Evolutionary conservation across 1,140 invertebrate genomes (phyloP), one percentile per base, ranked within the genome.

Genomic region (Papilio machaon): DNA sequence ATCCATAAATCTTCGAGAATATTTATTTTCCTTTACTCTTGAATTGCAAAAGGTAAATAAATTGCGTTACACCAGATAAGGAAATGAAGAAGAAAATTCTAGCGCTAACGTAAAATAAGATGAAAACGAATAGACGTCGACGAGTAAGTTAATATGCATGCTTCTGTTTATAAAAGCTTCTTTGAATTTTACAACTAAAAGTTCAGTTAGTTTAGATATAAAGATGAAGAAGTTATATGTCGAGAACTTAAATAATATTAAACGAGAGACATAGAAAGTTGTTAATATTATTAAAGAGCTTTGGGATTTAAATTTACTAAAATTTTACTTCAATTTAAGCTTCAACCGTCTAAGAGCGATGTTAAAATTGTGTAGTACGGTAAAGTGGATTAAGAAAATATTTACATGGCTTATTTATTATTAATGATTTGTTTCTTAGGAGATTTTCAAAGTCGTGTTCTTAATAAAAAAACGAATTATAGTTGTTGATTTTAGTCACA

Each of bases 211-310:
- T 64, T 19, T 38, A 70, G 64, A 67, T 67, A 67, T 73, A 23
- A 73, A 80, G 19, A 52, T 49, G 43, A 19, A 38, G 7, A 73
- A 73, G 15, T 80, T 73, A 19, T n/a, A 54, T 52, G 30, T 67
- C 3, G 19, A 64, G 23, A 17, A 17, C 30, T 67, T 35, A 3
- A 11, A 30, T 64, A 19, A 35, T 67, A 35, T 35, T 67, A 67
- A 67, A 67, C 11, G 64, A 67, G 9, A 30, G 30, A 13, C 64
- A 35, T 64, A 10, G 64, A 35, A 35, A 67, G 23, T 67, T 67
- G 30, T 67, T 15, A 9, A 35, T 67, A 35, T 30, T 30, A 67
- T 67, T 67, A 13, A 15, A 30, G 17, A 5, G 11, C 8, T 64
- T 64, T 30, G 2, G 11, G 10, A 30, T 64, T 64, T 13, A n/a